Base-by-base conservation (phyloP, 2,797 vertebrate species). In the Macroramphosus scolopax region DNA sequence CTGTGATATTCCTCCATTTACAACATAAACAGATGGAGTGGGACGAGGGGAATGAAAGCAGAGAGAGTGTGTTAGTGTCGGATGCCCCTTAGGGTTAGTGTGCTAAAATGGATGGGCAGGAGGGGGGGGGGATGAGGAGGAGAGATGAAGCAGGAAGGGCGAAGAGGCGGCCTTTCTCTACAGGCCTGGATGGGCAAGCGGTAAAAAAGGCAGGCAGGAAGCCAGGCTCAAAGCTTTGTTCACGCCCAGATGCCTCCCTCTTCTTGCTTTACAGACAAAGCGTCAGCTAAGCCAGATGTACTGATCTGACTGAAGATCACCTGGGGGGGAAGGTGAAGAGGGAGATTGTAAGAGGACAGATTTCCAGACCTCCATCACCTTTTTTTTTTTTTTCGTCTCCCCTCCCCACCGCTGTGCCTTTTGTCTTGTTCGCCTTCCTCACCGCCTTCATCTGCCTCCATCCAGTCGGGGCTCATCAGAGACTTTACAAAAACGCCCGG, bases 31-130 rank as follows among this genome's bases (percentile, higher is more conserved):
- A 57, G 55, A 68, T 56, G 74, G 55, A 84, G 74, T 56, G 55
- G 56, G 50, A 54, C 53, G 67, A 64, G 60, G 72, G 69, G 75
- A 71, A 70, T 44, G 75, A 82, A 77, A 80, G 67, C 64, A 59
- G 63, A 69, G 71, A 57, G 68, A 87, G 89, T 74, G 62, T 73
- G 84, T 90, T 89, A 87, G 91, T 90, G 89, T 89, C 58, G 75
- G 89, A 51, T 89, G 88, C 88, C 89, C 89, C 91, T 75, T 38
- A 64, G 66, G 80, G 77, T 87, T 91, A 89, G 91, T 89, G 60
- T 89, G 60, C 89, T 89, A 88, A 92, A 93, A 94, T 89, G 91
- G 92, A 94, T 91, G 90, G 88, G 89, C 91, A 92, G 90, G 92
- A 22, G 20, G 3, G n/a, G 85, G 91, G 82, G 78, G 74, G 90